Evolutionary conservation across 2,797 vertebrate genomes (phyloP), one percentile per base, ranked within the genome.

Genomic region (Sardinella longiceps): DNA sequence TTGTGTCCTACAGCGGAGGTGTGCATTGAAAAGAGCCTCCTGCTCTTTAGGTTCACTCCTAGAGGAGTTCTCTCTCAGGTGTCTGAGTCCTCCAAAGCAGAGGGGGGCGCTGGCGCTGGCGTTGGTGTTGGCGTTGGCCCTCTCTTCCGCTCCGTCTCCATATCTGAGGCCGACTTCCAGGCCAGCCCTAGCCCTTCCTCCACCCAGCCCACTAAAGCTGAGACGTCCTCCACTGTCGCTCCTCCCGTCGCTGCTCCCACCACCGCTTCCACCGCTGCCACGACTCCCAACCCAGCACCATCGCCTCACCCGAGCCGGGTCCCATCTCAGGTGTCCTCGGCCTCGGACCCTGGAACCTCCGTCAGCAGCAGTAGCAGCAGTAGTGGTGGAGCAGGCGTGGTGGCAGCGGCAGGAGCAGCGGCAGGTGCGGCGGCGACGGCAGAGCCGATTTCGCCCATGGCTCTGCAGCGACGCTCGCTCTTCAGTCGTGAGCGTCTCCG

Each of bases 1-100:
- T n/a, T 48, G 37, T 85, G 30, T 82, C 30, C 33, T 89, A 37
- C 89, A 99, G 98, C 97, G 80, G 97, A 97, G 88, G 93, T 94
- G 84, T 99, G 97, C 91, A 96, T 97, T 85, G 96, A 96, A 92
- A 99, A 99, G 94, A 97, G 97, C 91, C 95, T 97, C 80, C 88
- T 99, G 66, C 89, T 99, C 82, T 94, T 99, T 88, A 94, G 94
- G 74, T 99, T 99, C 90, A 90, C 97, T 0, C 80, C 88, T 83
- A 93, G 93, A 80, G 85, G 87, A 12, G 80, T 88, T 43, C 66
- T 43, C 0, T 87, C 50, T 82, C 89, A 84, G 11, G 90, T 91
- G 43, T 83, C 53, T 2, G 94, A 94, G 25, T 28, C 85, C 0
- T 88, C 82, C 58, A 94, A 88, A 90, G 15, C 88, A 37, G 80